Conservation (phyloP, 2,797 vertebrate species). For the Chiloscyllium punctatum region DNA sequence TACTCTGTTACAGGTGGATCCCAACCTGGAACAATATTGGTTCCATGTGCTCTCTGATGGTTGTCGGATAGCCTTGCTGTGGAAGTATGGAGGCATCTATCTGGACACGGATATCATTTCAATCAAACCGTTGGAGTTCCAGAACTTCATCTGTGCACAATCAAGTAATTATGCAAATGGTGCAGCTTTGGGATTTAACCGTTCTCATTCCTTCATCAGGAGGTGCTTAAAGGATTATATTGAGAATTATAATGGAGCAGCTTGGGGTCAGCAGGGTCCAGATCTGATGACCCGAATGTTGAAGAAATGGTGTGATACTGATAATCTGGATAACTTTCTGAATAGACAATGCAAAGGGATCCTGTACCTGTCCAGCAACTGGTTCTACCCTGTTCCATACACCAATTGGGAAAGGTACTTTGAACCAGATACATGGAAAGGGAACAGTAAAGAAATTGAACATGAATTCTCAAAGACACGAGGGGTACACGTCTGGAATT, state of each 20-base stretch:
- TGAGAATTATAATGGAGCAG: constrained; percentile 31
- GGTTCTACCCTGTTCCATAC: constrained; percentile 31
- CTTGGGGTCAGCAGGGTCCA: constrained; percentile 41
- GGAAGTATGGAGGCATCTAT: constrained; percentile 42
- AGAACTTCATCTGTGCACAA: constrained; percentile 39
- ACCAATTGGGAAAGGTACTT: background rate
- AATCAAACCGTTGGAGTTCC: background rate
- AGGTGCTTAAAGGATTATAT: constrained; percentile 33
- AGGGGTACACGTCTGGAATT: constrained; percentile 20
- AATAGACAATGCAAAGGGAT: background rate
- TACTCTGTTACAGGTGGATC: constrained; percentile 34
- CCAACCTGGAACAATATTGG: background rate
- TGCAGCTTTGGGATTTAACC: constrained; percentile 37
- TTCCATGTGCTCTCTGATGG: constrained; percentile 39
- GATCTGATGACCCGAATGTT: constrained; percentile 34
- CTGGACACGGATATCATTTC: constrained; percentile 42
- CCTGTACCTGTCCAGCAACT: background rate
- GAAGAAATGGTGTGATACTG: background rate
- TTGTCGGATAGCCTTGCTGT: constrained; percentile 39
- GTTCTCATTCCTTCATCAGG: constrained; percentile 35
- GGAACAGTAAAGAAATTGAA: background rate
- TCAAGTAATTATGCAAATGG: constrained; percentile 10
- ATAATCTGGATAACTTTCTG: background rate
- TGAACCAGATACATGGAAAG: background rate
- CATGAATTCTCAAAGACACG: background rate